Base-by-base conservation (phyloP, 2,797 vertebrate genomes). In the Tinamus major region DNA sequence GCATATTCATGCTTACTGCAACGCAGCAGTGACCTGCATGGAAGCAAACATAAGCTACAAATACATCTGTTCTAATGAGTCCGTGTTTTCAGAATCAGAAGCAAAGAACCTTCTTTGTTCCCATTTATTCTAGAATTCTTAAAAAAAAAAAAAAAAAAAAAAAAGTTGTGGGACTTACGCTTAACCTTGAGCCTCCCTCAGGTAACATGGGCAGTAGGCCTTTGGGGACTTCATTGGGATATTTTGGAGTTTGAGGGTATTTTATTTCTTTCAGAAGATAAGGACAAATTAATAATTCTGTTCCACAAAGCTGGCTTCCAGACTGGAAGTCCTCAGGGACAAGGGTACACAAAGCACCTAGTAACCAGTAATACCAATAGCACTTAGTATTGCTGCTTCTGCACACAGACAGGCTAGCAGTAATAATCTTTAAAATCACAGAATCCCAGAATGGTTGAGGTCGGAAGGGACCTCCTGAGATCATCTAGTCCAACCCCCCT, bases 101-200 rank as follows among this genome's bases (percentile, higher is more conserved):
- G 83, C 58, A 89, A 81, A 93, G 44, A 23, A 61, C 21, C 44
- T 79, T 16, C 49, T 92, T 87, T 92, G 12, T 26, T 93, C 89
- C 46, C 80, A 8, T 56, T 84, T 81, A 46, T 67, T 33, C 26
- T 39, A 7, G 11, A 8, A 7, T 17, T 71, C 27, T 33, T 35
- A 72, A 55, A 55, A 18, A 72, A 0, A 58, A 1, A 18, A 71
- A 0, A 62, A 1, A 39, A 39, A 72, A 49, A 55, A 18, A 18
- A 56, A 0, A 62, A 1, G 3, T 14, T 51, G 24, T 69, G 67
- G 44, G 21, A 15, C 4, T 82, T 86, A 39, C 9, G 44, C 86
- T 92, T 79, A 63, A 62, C 44, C 85, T 85, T 51, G 26, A 13
- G 23, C 86, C 44, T 90, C 23, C 35, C 79, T 13, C 56, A 74